A percentile compares a stretch with the other conserved stretches of the same genome.
phyloP scores from a whole-genome alignment of 2,113 vertebrate species.

The Carassius carassius region DNA sequence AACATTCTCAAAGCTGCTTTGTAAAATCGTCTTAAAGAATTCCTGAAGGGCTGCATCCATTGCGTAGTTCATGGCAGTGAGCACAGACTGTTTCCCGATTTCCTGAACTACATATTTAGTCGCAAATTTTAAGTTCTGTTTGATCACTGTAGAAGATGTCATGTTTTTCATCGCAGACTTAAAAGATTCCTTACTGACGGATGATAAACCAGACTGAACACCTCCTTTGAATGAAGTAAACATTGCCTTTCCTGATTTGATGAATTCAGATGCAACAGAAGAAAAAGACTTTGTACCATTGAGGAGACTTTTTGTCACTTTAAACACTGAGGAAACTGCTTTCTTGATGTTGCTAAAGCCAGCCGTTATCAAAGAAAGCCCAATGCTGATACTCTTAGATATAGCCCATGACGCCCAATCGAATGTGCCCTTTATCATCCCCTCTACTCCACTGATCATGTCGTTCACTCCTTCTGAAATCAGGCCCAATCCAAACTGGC shows the following conservation, averaged over 20 bases:
- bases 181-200: not conserved
- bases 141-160: not conserved
- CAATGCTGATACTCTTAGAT: conserved; percentile 9
- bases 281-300: conserved; percentile 40
- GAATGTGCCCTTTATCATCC: not conserved
- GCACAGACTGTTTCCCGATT: not conserved
- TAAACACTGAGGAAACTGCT: not conserved
- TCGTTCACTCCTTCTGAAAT: not conserved
- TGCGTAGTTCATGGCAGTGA: not conserved
- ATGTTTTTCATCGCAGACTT: not conserved
- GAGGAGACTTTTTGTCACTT: conserved; percentile 5
- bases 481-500: not conserved
- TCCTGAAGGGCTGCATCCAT: not conserved
- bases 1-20: not conserved
- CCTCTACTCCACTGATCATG: not conserved
- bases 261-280: not conserved
- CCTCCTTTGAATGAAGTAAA: conserved; percentile 5
- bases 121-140: not conserved
- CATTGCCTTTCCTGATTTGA: conserved; percentile 37
- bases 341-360: not conserved
- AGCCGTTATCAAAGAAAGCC: not conserved
- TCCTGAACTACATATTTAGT: not conserved
- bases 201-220: not conserved
- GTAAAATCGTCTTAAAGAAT: not conserved
- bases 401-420: not conserved